These are phyloP conservation scores for Eptatretus burgeri DNA, from an alignment of 2,113 vertebrate species.

Conservation along the genomic window DNA sequence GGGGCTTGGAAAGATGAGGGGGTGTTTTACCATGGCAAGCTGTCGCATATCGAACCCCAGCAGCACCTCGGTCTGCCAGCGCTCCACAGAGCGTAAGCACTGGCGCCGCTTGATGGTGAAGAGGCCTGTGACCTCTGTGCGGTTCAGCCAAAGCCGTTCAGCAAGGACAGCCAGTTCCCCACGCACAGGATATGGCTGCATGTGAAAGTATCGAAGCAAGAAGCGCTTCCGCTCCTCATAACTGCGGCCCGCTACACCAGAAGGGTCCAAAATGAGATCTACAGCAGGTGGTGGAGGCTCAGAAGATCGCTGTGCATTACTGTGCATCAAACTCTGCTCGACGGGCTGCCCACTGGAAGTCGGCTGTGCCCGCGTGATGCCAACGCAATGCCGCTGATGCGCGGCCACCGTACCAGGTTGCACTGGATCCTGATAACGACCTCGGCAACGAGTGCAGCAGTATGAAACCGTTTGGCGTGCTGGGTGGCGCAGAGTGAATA, in stretches of 20 bases:
- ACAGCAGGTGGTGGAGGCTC: neutral
- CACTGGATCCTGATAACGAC: neutral
- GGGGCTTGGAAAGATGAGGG: conserved; percentile 16
- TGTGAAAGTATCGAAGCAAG: conserved; percentile 50
- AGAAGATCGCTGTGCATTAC: neutral
- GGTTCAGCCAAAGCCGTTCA: conserved; percentile 26
- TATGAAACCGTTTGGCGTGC: neutral
- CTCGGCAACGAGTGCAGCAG: conserved; percentile 1
- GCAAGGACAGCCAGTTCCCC: conserved; percentile 40
- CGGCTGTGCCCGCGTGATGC: neutral
- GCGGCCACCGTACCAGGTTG: neutral
- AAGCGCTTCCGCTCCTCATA: conserved; percentile 43
- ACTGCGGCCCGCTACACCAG: conserved; percentile 17
- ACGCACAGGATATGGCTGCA: conserved; percentile 41
- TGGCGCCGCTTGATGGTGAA: conserved; percentile 38
- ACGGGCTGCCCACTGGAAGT: neutral
- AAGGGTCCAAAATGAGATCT: conserved; percentile 29
- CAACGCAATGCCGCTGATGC: neutral
- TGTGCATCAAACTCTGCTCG: neutral
- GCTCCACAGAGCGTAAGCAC: conserved; percentile 48
- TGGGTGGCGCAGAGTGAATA: neutral
- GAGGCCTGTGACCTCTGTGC: conserved; percentile 35
- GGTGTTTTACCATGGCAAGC: conserved; percentile 43
- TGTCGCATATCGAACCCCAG: conserved; percentile 67
- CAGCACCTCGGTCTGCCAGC: conserved; percentile 25